Percentiles rank a stretch among this genome's conserved stretches.
Conservation (phyloP, 35 echinoderm and acorn worm genomes). For the Heliocidaris tuberculata region DNA sequence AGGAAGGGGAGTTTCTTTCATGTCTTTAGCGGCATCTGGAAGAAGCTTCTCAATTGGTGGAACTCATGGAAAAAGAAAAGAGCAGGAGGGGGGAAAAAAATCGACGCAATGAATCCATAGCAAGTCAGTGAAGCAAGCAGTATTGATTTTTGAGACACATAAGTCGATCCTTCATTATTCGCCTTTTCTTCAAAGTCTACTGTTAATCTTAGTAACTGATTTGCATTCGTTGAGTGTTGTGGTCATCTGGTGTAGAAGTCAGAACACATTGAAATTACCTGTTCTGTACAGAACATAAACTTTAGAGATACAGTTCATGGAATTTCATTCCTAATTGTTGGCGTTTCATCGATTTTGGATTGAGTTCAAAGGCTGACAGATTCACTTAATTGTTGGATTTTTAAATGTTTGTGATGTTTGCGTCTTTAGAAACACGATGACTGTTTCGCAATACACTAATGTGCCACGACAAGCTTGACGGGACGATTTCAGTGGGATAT, state of each 20-base stretch:
- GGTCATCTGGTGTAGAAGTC: background rate
- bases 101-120: background rate
- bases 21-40: background rate
- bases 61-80: background rate
- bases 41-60: background rate
- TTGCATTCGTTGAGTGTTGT: background rate
- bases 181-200: background rate
- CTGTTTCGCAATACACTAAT: background rate
- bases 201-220: constrained; percentile 11
- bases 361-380: background rate
- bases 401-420: background rate
- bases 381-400: background rate
- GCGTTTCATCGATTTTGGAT: background rate
- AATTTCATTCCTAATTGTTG: background rate
- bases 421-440: background rate
- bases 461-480: background rate
- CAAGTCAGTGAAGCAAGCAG: background rate
- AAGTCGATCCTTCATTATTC: background rate
- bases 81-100: background rate
- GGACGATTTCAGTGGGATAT: background rate
- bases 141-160: constrained; percentile 3
- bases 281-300: background rate
- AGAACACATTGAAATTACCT: background rate
- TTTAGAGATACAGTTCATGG: background rate
- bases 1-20: background rate